phyloP scores from a whole-genome alignment of 2,113 vertebrate genomes.

The Engystomops pustulosus region DNA sequence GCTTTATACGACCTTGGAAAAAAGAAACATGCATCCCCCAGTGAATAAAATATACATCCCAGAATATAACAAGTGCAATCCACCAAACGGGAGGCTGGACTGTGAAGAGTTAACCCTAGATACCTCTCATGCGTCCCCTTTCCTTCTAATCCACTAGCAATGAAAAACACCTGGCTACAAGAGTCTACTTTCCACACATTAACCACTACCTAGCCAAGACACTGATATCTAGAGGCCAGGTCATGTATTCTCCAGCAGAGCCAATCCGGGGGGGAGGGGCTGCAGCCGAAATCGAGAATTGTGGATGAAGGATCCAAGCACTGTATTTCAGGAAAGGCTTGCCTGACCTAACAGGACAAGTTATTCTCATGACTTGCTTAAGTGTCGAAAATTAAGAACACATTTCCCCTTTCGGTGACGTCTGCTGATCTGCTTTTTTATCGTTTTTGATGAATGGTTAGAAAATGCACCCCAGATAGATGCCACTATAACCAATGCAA shows the following conservation, averaged over 20 bases:
- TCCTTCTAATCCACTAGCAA: slow-evolving; percentile 39
- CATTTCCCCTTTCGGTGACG: neutral
- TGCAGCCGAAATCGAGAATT: slow-evolving; percentile 1
- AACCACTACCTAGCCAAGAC: neutral
- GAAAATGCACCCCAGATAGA: neutral
- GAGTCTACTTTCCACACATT: slow-evolving; percentile 1
- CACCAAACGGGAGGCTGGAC: neutral
- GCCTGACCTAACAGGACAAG: neutral
- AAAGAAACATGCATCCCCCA: neutral
- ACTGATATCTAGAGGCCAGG: neutral
- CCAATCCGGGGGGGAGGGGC: slow-evolving; percentile 23
- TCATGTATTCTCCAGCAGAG: slow-evolving; percentile 12
- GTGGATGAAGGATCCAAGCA: neutral
- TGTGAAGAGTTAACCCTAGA: slow-evolving; percentile 23
- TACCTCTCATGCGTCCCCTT: slow-evolving; percentile 22
- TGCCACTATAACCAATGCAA: no score
- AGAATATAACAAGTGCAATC: neutral
- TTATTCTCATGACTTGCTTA: neutral
- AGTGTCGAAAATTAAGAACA: neutral
- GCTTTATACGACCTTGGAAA: neutral
- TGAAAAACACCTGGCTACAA: slow-evolving; percentile 41
- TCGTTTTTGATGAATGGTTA: no score
- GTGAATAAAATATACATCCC: neutral
- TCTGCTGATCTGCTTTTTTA: neutral
- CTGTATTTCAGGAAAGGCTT: slow-evolving; percentile 21